These are phyloP conservation scores for Aphaenogaster ashmeadi DNA, from an alignment of 1,140 invertebrate genomes.

Conservation along the genomic window DNA sequence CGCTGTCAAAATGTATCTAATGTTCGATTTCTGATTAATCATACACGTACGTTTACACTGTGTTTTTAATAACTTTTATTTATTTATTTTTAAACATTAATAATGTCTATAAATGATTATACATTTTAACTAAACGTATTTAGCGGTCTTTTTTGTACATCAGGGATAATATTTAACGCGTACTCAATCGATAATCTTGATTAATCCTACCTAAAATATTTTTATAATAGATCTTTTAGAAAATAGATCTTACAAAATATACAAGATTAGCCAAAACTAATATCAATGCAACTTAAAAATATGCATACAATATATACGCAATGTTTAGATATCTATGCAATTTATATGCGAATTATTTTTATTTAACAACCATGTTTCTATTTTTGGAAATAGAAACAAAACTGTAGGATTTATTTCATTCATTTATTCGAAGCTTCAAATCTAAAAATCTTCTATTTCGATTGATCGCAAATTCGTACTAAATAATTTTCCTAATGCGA, in stretches of 20 bases:
- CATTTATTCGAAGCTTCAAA: background rate
- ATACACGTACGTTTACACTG: background rate
- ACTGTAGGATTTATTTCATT: background rate
- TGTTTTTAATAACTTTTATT: constrained; percentile 15
- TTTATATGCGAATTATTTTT: background rate
- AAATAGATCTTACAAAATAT: background rate
- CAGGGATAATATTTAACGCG: background rate
- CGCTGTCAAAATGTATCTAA: constrained; percentile 10
- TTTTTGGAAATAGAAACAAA: background rate
- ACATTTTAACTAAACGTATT: background rate
- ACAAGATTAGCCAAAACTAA: background rate
- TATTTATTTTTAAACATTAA: constrained; percentile 3
- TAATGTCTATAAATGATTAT: constrained; percentile 7
- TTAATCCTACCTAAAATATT: background rate
- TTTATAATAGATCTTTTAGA: background rate
- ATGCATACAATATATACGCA: background rate
- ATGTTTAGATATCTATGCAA: background rate
- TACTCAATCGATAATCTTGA: background rate
- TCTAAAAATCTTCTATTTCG: constrained; percentile 12
- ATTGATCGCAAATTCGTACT: background rate
- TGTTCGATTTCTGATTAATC: constrained; percentile 11
- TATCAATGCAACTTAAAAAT: background rate
- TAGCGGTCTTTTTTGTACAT: background rate
- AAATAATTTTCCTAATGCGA: background rate
- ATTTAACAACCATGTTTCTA: background rate